These are phyloP conservation scores for Chaetodon trifascialis DNA, from an alignment of 2,113 vertebrate species.

Conservation along the genomic window DNA sequence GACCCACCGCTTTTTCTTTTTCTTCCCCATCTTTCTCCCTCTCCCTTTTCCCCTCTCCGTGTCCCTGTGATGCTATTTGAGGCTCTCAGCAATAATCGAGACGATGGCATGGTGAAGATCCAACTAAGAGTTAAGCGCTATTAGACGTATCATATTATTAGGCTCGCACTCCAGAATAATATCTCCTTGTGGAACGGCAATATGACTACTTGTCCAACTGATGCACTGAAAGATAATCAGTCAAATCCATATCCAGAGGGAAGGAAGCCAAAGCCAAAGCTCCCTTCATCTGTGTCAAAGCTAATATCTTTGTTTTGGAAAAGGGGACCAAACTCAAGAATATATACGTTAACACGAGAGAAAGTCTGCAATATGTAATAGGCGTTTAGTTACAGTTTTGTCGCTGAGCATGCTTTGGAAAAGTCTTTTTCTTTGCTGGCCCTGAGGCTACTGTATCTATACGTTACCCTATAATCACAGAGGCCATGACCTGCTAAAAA, in stretches of 20 bases:
- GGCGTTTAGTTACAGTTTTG: slow-evolving; percentile 21
- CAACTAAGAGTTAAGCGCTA: slow-evolving; percentile 67
- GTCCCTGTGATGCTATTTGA: slow-evolving; percentile 54
- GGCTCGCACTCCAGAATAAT: slow-evolving; percentile 63
- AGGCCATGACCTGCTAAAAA: slow-evolving; percentile 68
- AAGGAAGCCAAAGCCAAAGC: slow-evolving; percentile 70
- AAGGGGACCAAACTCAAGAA: slow-evolving; percentile 58
- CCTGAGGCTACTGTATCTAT: slow-evolving; percentile 21
- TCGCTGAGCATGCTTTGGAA: background rate
- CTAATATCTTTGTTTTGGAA: slow-evolving; percentile 76
- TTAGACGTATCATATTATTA: slow-evolving; percentile 77
- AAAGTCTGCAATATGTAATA: slow-evolving; percentile 31
- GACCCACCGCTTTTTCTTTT: slow-evolving; percentile 51
- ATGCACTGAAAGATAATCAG: slow-evolving; percentile 79
- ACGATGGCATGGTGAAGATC: slow-evolving; percentile 56
- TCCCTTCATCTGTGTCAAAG: slow-evolving; percentile 67
- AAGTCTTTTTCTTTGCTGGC: background rate
- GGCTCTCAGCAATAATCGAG: slow-evolving; percentile 54
- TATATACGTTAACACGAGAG: slow-evolving; percentile 42
- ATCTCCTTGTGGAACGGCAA: slow-evolving; percentile 70
- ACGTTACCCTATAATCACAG: slow-evolving; percentile 58
- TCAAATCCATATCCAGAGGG: slow-evolving; percentile 71
- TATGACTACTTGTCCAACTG: slow-evolving; percentile 68
- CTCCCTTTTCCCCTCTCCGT: slow-evolving; percentile 23
- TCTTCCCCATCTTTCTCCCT: slow-evolving; percentile 31